Evolutionary conservation across 2,113 vertebrate species (phyloP), one percentile per base, ranked within the genome.

Genomic region (Callaeas wilsoni): DNA sequence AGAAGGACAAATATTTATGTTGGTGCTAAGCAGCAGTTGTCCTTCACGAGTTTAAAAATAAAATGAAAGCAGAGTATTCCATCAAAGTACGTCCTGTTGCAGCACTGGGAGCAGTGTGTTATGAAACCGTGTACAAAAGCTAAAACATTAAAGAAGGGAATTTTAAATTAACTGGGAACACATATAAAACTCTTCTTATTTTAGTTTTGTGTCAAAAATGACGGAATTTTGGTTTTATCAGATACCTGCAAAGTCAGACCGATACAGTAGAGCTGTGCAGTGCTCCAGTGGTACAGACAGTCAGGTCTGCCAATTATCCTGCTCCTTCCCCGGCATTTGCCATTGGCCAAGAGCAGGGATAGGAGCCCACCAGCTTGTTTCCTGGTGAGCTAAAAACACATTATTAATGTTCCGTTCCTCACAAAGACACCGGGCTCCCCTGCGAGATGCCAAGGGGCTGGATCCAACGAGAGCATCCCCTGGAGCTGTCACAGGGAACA

Each of bases 1-100:
- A 83, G 44, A 79, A 84, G 65, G 53, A 85, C 75, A 84, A 88
- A 89, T 94, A 88, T 92, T 95, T 97, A 42, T 53, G 21, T 86
- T 84, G 56, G 91, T 96, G 83, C 88, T 90, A 81, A 74, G 90
- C 59, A 91, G 84, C 90, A 37, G 87, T 90, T 88, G 92, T 89
- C 80, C 80, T 95, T 92, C 73, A 23, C 0, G 19, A 55, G 86
- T 90, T 93, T 93, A 96, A 95, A 96, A 94, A 94, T 95, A 92
- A 93, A 93, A 90, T 63, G 60, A 86, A 94, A 92, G 82, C 70
- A 56, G 75, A 84, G 2, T 76, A 23, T 82, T 60, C 74, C 3
- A 4, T 91, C 41, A 32, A 71, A 73, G 37, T 19, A 13, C 0
- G 0, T 84, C 80, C 77, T 63, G 12, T 68, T 64, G 16, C 9